A percentile compares a stretch with the other conserved stretches of the same genome.
These are phyloP conservation scores for Mamestra brassicae DNA, from an alignment of 2,888 invertebrate species.

Conservation along the genomic window DNA sequence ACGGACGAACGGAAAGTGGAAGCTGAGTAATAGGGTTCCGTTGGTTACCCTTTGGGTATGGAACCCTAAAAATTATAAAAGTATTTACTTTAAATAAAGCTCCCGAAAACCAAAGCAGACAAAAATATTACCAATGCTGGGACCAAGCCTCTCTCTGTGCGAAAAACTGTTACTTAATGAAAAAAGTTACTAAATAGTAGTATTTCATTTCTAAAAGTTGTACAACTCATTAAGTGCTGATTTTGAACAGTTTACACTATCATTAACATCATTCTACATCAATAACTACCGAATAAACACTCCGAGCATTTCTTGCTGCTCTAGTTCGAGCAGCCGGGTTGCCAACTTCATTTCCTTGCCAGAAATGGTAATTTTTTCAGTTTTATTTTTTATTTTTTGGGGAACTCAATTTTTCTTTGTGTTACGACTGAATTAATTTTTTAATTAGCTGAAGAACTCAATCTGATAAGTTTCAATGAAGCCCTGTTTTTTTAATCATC, in stretches of 20 bases:
- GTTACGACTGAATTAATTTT: too few species aligned
- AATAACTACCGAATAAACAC: slow-evolving; percentile 55
- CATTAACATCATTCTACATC: slow-evolving; percentile 52
- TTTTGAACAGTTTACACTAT: slow-evolving; percentile 47
- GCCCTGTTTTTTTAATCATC: too few species aligned
- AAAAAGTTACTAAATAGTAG: not conserved
- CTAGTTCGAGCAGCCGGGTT: too few species aligned
- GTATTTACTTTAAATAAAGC: not conserved
- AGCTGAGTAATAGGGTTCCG: too few species aligned
- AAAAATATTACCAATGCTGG: not conserved
- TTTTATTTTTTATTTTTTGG: too few species aligned
- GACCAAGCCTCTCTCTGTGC: not conserved
- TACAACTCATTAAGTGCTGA: slow-evolving; percentile 18
- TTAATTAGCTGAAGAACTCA: too few species aligned
- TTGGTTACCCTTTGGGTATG: too few species aligned
- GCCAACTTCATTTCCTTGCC: not conserved
- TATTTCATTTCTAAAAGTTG: slow-evolving; percentile 8
- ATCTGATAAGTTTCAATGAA: too few species aligned
- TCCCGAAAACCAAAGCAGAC: not conserved
- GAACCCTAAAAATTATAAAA: not conserved
- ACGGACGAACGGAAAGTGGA: too few species aligned
- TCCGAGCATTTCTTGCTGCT: slow-evolving; percentile 36
- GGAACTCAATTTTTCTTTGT: too few species aligned
- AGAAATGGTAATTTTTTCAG: too few species aligned
- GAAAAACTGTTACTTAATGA: not conserved